Evolutionary conservation across 2,888 invertebrate species (phyloP), one percentile per base, ranked within the genome.

Genomic region (Acleris laterana): DNA sequence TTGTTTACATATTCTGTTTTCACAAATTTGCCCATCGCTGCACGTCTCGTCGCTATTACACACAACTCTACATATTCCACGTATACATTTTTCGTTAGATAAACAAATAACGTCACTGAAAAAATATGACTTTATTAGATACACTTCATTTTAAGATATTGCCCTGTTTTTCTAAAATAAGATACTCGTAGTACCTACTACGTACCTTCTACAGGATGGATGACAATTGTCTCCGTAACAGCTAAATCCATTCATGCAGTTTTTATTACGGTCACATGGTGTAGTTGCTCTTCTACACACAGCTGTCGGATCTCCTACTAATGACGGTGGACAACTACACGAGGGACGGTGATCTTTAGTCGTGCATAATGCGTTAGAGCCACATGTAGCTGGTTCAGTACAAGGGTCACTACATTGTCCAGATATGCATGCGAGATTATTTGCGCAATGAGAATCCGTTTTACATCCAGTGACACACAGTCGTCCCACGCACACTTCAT

Each of bases 1-100:
- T 76, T 96, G 94, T 80, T 97, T 95, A 82, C 98, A 98, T 70
- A 98, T 93, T 75, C 97, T 94, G 77, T 96, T 97, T 83, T 97
- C 96, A 79, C 98, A 98, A 75, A 98, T 97, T 85, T 97, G 96
- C 72, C 96, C 96, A 16, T 94, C 93, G 20, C 94, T 95, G 79
- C 98, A 98, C 68, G 96, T 95, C 16, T 95, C 94, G 82, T 98
- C 98, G 61, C 96, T 97, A 80, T 97, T 98, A 80, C 98, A 98
- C 38, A 98, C 95, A 2, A 96, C 94, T 84, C 96, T 96, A 79
- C 98, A 98, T 61, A 96, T 94, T 52, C 97, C 97, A 63, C 95
- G 94, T 71, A 97, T 95, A 83, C 98, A 98, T 74, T 96, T 95
- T 86, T 98, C 98, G 79, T 97, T 97, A 17, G 96, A 95, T 70